phyloP scores from a whole-genome alignment of 2,113 vertebrate genomes.

The Choloepus hoffmanni region DNA sequence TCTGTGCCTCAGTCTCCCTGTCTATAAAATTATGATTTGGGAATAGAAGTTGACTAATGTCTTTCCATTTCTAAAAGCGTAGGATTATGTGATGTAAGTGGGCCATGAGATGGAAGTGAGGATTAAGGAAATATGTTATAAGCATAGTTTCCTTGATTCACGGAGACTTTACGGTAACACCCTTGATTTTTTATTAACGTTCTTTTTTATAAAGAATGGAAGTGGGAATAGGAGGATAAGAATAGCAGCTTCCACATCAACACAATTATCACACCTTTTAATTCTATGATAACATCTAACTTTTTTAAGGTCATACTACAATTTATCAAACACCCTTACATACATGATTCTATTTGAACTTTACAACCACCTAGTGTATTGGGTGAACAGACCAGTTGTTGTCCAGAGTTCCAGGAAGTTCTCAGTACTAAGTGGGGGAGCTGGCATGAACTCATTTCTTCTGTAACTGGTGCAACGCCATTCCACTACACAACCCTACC shows the following conservation, averaged over 20 bases:
- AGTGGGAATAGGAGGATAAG: background rate
- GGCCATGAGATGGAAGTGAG: background rate
- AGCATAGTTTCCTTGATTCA: background rate
- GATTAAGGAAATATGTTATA: background rate
- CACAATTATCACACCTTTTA: background rate
- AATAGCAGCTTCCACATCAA: background rate
- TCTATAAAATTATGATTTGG: background rate
- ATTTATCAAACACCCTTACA: background rate
- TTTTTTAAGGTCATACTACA: background rate
- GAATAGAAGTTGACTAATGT: background rate
- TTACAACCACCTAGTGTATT: background rate
- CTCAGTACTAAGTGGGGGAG: background rate
- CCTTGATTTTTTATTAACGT: background rate
- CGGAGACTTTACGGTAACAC: background rate
- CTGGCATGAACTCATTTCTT: background rate
- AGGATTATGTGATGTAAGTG: background rate
- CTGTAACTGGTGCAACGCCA: background rate
- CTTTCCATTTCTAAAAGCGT: background rate
- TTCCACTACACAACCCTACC: background rate
- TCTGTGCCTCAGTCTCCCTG: background rate
- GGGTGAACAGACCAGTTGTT: background rate
- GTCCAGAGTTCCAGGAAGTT: background rate
- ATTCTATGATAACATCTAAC: background rate
- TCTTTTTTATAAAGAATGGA: background rate
- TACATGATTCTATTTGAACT: background rate